These are phyloP conservation scores for Danio choprae DNA, from an alignment of 2,797 vertebrate species.

Conservation along the genomic window DNA sequence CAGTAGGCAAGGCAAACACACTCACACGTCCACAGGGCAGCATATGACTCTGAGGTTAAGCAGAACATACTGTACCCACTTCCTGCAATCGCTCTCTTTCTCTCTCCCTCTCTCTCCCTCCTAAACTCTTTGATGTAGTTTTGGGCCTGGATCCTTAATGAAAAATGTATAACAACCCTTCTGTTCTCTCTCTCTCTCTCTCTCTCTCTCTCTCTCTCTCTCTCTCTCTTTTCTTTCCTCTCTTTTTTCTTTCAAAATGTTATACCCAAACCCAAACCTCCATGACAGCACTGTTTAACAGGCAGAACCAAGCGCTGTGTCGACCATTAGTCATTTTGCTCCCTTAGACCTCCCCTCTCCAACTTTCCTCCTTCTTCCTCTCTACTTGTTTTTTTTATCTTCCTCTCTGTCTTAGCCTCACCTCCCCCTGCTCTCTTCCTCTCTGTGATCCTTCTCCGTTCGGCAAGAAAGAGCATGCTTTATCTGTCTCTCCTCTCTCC, in stretches of 20 bases:
- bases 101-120: constrained; percentile 40
- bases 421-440: constrained; percentile 16
- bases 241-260: constrained; percentile 32
- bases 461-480: constrained; percentile 28
- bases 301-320: constrained; percentile 29
- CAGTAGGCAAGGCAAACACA: constrained; percentile 56
- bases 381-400: constrained; percentile 52
- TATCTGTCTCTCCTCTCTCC: constrained; percentile 26
- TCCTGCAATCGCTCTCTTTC: constrained; percentile 51
- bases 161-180: constrained; percentile 85
- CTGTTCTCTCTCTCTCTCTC: constrained; percentile 62
- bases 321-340: constrained; percentile 56
- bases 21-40: constrained; percentile 49
- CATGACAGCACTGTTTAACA: constrained; percentile 64
- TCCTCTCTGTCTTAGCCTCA: constrained; percentile 44
- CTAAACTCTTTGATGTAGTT: constrained; percentile 79
- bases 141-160: constrained; percentile 83
- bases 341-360: constrained; percentile 40
- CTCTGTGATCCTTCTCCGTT: constrained; percentile 9
- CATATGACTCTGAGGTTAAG: constrained; percentile 81
- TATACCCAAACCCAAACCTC: constrained; percentile 61
- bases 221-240: constrained; percentile 22
- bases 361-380: constrained; percentile 44
- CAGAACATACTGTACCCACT: constrained; percentile 81
- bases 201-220: constrained; percentile 36